Evolutionary conservation across 1,140 invertebrate species (phyloP).

Genomic region (Caerostris darwini): DNA sequence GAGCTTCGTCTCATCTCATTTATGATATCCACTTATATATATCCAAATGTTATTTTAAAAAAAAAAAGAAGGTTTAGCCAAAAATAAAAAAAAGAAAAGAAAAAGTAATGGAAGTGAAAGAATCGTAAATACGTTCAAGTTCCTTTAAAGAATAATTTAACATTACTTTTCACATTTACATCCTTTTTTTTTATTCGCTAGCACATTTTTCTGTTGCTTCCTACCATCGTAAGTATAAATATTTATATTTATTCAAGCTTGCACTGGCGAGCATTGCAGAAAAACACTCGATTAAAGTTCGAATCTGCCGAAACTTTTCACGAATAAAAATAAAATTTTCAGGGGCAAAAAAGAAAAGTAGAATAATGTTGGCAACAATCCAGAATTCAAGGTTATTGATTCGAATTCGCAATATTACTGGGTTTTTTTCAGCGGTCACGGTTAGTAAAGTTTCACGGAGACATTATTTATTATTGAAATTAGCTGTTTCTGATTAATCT

Average conservation of each 20-base stretch:
- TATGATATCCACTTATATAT: not conserved
- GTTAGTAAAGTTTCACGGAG: not conserved
- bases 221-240: not conserved
- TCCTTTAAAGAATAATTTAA: not conserved
- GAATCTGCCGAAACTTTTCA: not conserved
- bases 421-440: not conserved
- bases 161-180: not conserved
- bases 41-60: not conserved
- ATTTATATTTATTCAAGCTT: conserved; percentile 11
- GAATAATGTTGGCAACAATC: not conserved
- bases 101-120: too few relatives aligned
- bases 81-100: not conserved
- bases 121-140: not conserved
- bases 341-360: not conserved
- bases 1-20: too few relatives aligned
- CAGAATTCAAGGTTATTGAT: not conserved
- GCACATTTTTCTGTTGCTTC: not conserved
- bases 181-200: not conserved
- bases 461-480: conserved; percentile 12
- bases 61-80: not conserved
- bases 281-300: not conserved
- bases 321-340: not conserved
- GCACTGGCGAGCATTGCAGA: not conserved
- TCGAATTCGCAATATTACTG: not conserved
- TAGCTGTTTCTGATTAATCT: not conserved